phyloP scores from a whole-genome alignment of 2,888 invertebrate genomes.

The Aphrophora alni region DNA sequence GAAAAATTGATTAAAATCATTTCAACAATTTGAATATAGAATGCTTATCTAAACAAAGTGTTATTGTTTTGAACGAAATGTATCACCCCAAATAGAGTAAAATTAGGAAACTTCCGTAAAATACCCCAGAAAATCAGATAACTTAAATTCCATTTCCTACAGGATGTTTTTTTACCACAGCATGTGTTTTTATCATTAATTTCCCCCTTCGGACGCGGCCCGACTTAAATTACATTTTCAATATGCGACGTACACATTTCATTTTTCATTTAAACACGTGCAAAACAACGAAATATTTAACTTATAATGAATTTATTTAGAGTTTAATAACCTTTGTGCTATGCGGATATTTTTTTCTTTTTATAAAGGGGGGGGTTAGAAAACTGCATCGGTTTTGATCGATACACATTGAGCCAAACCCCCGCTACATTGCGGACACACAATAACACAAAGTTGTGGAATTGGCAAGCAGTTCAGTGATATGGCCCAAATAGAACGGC shows the following conservation, averaged over 20 bases:
- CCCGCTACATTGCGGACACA: neutral
- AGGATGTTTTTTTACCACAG: neutral
- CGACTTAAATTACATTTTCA: neutral
- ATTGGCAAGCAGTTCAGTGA: neutral
- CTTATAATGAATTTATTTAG: neutral
- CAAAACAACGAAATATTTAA: neutral
- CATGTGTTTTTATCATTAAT: constrained; percentile 6
- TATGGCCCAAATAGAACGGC: neutral
- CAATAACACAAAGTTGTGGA: neutral
- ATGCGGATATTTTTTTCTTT: neutral
- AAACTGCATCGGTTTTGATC: constrained; percentile 14
- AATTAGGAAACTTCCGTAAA: neutral
- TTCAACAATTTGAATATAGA: too few relatives aligned
- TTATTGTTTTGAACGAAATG: too few relatives aligned
- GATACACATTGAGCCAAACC: neutral
- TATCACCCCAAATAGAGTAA: too few relatives aligned
- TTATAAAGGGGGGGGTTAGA: neutral
- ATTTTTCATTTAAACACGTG: neutral
- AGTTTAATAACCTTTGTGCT: neutral
- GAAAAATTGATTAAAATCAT: too few relatives aligned
- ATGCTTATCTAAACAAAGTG: too few relatives aligned
- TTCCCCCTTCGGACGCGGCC: neutral
- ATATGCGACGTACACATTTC: neutral
- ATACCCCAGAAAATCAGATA: neutral
- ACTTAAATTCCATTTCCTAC: neutral